Evolutionary conservation across 2,888 invertebrate genomes (phyloP).

Genomic region (Thereva unica): DNA sequence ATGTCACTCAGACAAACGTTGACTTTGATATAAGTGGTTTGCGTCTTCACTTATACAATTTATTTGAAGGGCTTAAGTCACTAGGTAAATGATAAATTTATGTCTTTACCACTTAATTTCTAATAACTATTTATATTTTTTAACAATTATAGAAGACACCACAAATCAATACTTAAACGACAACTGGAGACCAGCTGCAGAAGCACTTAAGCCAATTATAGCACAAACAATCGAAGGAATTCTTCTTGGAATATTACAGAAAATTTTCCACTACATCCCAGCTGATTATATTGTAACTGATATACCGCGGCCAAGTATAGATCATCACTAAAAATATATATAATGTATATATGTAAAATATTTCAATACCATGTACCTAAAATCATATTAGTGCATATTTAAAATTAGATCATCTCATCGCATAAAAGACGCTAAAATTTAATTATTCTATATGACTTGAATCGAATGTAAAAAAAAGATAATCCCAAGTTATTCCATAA

Average conservation of each 20-base stretch:
- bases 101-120: not conserved
- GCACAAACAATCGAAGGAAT: conserved; percentile 70
- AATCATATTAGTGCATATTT: too few species aligned
- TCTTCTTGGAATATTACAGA: conserved; percentile 65
- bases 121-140: not conserved
- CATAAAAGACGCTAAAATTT: too few species aligned
- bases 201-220: conserved; percentile 67
- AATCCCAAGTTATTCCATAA: too few species aligned
- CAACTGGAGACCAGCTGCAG: conserved; percentile 71
- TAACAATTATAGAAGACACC: conserved; percentile 63
- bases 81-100: conserved; percentile 62
- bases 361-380: not conserved
- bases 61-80: conserved; percentile 69
- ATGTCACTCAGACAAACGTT: conserved; percentile 67
- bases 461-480: too few species aligned
- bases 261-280: conserved; percentile 69
- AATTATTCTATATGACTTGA: too few species aligned
- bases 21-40: conserved; percentile 68
- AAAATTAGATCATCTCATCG: too few species aligned
- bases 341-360: not conserved
- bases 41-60: conserved; percentile 66
- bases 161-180: conserved; percentile 71
- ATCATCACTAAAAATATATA: conserved; percentile 4
- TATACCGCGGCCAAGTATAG: conserved; percentile 55
- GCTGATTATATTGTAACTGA: conserved; percentile 70